These are phyloP conservation scores for Micromussa lordhowensis DNA, from an alignment of 92 coral and sea anemone genomes.

Conservation along the genomic window DNA sequence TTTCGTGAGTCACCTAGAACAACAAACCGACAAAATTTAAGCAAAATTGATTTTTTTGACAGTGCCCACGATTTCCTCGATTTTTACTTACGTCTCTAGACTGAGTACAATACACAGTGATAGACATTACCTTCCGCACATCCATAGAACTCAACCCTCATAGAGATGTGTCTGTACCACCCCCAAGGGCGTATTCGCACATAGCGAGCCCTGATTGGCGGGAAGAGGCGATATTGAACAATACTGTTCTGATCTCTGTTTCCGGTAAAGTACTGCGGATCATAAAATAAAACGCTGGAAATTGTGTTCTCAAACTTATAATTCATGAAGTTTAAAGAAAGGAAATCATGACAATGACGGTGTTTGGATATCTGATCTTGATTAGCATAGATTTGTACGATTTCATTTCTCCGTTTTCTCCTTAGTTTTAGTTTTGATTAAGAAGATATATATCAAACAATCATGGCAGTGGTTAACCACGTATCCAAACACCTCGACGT, in stretches of 20 bases:
- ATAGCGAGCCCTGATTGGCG: conserved; percentile 62
- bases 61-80: too few species aligned
- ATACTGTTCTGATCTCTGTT: conserved; percentile 69
- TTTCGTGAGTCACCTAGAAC: too few species aligned
- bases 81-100: not conserved
- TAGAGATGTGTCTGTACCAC: conserved; percentile 67
- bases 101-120: not conserved
- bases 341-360: not conserved
- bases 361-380: not conserved
- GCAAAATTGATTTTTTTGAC: too few species aligned
- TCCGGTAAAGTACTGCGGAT: conserved; percentile 58
- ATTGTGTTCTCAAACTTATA: not conserved
- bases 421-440: not conserved
- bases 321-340: too few species aligned
- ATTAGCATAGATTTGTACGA: not conserved
- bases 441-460: not conserved
- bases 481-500: too few species aligned
- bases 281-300: not conserved
- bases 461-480: too few species aligned
- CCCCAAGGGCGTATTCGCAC: conserved; percentile 67
- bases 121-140: conserved; percentile 59
- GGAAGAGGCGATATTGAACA: conserved; percentile 64
- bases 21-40: too few species aligned
- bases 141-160: conserved; percentile 73
- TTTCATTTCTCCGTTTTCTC: not conserved